Percentiles rank a stretch among this genome's conserved stretches.
Evolutionary conservation across 2,113 vertebrate genomes (phyloP).

Genomic region (Dromaius novaehollandiae): DNA sequence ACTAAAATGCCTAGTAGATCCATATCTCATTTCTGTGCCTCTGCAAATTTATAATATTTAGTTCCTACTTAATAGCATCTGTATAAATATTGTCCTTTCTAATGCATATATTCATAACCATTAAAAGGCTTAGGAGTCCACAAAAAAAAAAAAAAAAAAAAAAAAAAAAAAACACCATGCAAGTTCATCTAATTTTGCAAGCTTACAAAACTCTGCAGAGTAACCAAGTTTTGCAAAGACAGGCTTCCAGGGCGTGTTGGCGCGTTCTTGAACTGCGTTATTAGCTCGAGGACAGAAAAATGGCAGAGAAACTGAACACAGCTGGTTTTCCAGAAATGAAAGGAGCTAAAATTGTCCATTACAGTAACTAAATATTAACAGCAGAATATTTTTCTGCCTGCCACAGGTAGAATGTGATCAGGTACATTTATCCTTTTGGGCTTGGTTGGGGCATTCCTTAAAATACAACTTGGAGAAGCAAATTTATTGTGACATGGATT

Average conservation of each 20-base stretch:
- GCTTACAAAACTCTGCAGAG: background rate
- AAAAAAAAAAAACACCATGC: background rate
- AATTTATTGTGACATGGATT: background rate
- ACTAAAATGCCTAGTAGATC: background rate
- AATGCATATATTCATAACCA: background rate
- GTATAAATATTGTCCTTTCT: background rate
- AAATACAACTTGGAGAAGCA: background rate
- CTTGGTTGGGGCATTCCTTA: rapidly evolving
- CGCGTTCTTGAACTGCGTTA: background rate
- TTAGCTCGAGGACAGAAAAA: background rate
- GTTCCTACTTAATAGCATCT: background rate
- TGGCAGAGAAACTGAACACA: background rate
- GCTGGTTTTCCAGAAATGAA: background rate
- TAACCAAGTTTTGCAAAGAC: background rate
- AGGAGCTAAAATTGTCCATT: background rate
- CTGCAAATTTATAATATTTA: background rate
- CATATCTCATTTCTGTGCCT: background rate
- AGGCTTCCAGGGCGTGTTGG: background rate
- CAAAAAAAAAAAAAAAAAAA: background rate
- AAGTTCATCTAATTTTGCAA: background rate
- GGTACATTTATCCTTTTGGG: background rate
- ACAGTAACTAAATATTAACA: background rate
- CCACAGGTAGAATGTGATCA: background rate
- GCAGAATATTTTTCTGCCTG: background rate
- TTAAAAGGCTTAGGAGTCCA: background rate